Base-by-base conservation (phyloP, 1,140 invertebrate species). In the Ylistrum balloti region DNA sequence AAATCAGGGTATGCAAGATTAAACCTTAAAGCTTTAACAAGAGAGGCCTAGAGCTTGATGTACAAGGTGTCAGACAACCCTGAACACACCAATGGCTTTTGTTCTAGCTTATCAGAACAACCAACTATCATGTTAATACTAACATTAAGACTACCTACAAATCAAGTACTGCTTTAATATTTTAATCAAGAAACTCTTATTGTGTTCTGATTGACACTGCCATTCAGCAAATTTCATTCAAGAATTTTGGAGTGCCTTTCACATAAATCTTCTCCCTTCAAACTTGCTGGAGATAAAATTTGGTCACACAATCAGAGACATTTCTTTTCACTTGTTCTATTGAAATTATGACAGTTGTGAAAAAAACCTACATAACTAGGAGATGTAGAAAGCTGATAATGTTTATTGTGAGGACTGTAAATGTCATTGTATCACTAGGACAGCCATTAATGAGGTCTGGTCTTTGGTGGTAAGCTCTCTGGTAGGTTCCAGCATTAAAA, bases 251-350 rank as follows among this genome's bases (percentile, higher is more conserved):
- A 5, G 56, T 28, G 56, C 28, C 56, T 74, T 74, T 74, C 56
- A 74, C 56, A 74, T 11, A 28, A 28, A n/a, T 28, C n/a, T 28
- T 28, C 56, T 28, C 22, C 22, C 56, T 74, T 74, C 56, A 74
- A 74, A 74, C 56, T 28, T 74, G 2, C 56, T 74, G 56, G 17
- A 74, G 56, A 74, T 74, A 74, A 74, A 74, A 74, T 74, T 74
- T n/a, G n/a, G 56, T 74, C 56, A 28, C 56, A 74, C 56, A 74
- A 74, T 74, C 56, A 28, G 56, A 74, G 56, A 74, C 56, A 28
- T 74, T 74, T 74, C 56, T 74, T 74, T 74, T 74, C n/a, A 74
- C 56, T 74, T 74, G 56, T 74, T 28, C 56, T 74, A 28, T 74
- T 28, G 56, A 28, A 74, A 74, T 17, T 74, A 74, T 74, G 56